Evolutionary conservation across 2,797 vertebrate species (phyloP).

Genomic region (Columba guinea): DNA sequence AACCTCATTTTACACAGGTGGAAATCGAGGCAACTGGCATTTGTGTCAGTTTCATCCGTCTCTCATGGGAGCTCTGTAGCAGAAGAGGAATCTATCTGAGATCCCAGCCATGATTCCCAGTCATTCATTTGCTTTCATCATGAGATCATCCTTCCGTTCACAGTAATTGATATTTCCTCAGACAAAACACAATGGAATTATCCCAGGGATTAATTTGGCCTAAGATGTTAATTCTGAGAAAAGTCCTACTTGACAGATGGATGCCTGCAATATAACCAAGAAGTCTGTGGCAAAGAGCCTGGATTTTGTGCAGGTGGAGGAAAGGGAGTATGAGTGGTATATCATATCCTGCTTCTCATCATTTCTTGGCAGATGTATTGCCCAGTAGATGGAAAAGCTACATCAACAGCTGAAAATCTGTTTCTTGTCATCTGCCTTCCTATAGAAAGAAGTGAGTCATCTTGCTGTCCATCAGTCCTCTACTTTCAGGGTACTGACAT

Average conservation of each 20-base stretch:
- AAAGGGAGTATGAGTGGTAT: constrained; percentile 39
- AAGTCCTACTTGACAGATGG: constrained; percentile 25
- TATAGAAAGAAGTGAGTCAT: constrained; percentile 63
- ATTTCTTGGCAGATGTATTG: constrained; percentile 73
- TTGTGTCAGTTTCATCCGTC: not conserved
- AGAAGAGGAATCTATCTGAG: not conserved
- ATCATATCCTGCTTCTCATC: constrained; percentile 72
- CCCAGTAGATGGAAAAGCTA: constrained; percentile 72
- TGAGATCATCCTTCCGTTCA: constrained; percentile 49
- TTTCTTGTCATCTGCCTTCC: constrained; percentile 78
- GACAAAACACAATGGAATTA: constrained; percentile 29
- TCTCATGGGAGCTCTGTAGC: not conserved
- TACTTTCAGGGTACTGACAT: constrained; percentile 43
- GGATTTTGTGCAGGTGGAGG: constrained; percentile 60
- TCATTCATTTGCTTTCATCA: constrained; percentile 29
- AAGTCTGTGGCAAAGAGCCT: constrained; percentile 5
- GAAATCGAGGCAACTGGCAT: not conserved
- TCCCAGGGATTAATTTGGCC: constrained; percentile 49
- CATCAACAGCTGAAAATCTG: constrained; percentile 75
- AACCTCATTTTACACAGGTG: not conserved
- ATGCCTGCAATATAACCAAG: constrained; percentile 38
- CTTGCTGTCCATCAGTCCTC: constrained; percentile 65
- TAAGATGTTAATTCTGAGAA: constrained; percentile 33
- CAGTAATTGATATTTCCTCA: constrained; percentile 40
- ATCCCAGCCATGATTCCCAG: not conserved